Evolutionary conservation across 2,113 vertebrate genomes (phyloP), one percentile per base, ranked within the genome.

Genomic region (Trogon melanurus): DNA sequence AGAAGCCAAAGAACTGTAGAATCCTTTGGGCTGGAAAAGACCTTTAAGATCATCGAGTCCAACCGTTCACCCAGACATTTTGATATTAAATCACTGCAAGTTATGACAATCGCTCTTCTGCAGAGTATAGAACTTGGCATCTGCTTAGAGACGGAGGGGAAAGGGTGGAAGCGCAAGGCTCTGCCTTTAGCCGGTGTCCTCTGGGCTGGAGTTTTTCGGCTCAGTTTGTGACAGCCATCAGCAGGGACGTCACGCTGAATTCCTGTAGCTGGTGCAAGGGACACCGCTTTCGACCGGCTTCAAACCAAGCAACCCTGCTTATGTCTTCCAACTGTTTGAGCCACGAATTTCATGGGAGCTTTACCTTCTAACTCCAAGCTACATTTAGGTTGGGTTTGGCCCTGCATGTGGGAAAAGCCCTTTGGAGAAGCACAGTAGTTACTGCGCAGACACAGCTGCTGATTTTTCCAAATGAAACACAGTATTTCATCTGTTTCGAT

Each of bases 401-500:
- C 58, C 26, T 64, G 19, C 50, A 61, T 83, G 87, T 75, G 74
- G 83, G 87, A 50, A 76, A 91, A 93, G 67, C 38, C 66, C 54
- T 73, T 90, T 89, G 83, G 95, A 94, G 73, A 88, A 96, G 47
- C 56, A 86, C 72, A 91, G 75, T 66, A 83, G 71, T 93, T 90
- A 30, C 66, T 48, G 13, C 10, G 83, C 34, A 82, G 97, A 93
- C 51, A 48, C 88, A 84, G 84, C 81, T 53, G 41, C 90, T 27
- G 65, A 62, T 93, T 36, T n/a, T 93, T 95, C 96, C 96, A 95
- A 96, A 96, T 79, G 75, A 92, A 96, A 96, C 80, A 93, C 61
- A 87, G 48, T 56, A 88, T 96, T 93, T 75, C 88, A 44, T 96
- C 73, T 90, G 80, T 94, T 96, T 94, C 89, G 85, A 48, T 85